A percentile compares a stretch with the other conserved stretches of the same genome.
phyloP scores from a whole-genome alignment of 2,888 invertebrate genomes.

The Tineola bisselliella region DNA sequence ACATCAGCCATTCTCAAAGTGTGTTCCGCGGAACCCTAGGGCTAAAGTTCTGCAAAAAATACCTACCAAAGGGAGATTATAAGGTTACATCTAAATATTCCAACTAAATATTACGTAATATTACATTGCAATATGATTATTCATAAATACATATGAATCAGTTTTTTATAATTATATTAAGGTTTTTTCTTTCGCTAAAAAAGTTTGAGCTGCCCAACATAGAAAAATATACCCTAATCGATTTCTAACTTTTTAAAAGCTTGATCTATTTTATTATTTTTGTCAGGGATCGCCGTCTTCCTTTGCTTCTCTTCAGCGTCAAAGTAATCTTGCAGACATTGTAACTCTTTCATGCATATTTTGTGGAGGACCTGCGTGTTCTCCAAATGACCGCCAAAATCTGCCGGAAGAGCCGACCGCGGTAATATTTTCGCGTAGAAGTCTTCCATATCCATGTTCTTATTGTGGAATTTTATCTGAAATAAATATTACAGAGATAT shows the following conservation, averaged over 20 bases:
- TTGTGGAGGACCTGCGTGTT: conserved; percentile 53
- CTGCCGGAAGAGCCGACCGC: conserved; percentile 65
- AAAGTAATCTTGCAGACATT: conserved; percentile 43
- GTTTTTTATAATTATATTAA: too few species aligned
- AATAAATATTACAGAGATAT: conserved; percentile 16
- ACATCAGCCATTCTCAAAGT: too few species aligned
- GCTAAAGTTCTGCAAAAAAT: too few species aligned
- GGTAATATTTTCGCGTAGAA: conserved; percentile 67
- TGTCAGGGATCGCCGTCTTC: conserved; percentile 43
- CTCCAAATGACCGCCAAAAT: conserved; percentile 70
- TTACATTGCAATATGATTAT: too few species aligned
- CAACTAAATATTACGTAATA: too few species aligned
- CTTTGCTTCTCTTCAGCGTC: conserved; percentile 52
- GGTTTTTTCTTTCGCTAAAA: too few species aligned
- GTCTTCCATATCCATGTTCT: conserved; percentile 61
- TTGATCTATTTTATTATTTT: conserved; percentile 67
- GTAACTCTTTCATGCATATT: conserved; percentile 46
- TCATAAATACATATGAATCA: too few species aligned
- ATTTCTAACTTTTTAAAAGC: conserved; percentile 78
- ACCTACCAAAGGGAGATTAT: too few species aligned
- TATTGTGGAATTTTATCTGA: conserved; percentile 71
- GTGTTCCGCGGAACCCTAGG: too few species aligned
- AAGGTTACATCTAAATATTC: too few species aligned
- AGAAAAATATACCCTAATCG: conserved; percentile 54
- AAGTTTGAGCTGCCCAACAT: neutral